Evolutionary conservation across 2,113 vertebrate species (phyloP), one percentile per base, ranked within the genome.

Genomic region (Rhadina sibilatrix): DNA sequence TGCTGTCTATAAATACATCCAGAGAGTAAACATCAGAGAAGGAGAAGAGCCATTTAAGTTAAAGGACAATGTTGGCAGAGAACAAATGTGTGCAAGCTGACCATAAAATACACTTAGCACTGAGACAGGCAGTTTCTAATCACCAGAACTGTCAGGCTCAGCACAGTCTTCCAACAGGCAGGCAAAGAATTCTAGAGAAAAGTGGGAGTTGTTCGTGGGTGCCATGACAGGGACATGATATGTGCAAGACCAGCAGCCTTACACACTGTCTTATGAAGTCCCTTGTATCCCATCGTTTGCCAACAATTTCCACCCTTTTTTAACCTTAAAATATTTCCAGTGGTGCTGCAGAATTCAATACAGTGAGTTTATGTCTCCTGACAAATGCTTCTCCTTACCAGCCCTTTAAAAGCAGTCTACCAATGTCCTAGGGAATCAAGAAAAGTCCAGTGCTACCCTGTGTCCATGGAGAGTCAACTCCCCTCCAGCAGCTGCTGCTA

Each of bases 11-110:
- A 93, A 92, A 91, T 78, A 87, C 18, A 87, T 83, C 42, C 35
- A 83, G 14, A 91, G 30, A 87, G 64, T 61, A 95, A 95, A 95
- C 71, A 94, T 44, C 59, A 96, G 59, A 83, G 82, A 84, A 91
- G 46, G 27, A 86, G 53, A 89, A 69, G 40, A 92, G 57, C 22
- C 40, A 89, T 72, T 90, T 89, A 86, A 92, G 33, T 79, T 78
- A 90, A 93, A 92, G 87, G 38, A 93, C 64, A 91, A 14, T 14
- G 13, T 46, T 70, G 63, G n/a, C 74, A 68, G 49, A 76, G 53
- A 94, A 89, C 12, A 93, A 81, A 74, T 24, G 15, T 0, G 2
- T 35, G 22, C 66, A 83, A 87, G 50, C 25, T 57, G 68, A 57
- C 31, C 76, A 88, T 60, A 83, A 92, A 92, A 89, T 49, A 81